These are phyloP conservation scores for Halichoeres trimaculatus DNA, from an alignment of 2,113 vertebrate species.

Conservation along the genomic window DNA sequence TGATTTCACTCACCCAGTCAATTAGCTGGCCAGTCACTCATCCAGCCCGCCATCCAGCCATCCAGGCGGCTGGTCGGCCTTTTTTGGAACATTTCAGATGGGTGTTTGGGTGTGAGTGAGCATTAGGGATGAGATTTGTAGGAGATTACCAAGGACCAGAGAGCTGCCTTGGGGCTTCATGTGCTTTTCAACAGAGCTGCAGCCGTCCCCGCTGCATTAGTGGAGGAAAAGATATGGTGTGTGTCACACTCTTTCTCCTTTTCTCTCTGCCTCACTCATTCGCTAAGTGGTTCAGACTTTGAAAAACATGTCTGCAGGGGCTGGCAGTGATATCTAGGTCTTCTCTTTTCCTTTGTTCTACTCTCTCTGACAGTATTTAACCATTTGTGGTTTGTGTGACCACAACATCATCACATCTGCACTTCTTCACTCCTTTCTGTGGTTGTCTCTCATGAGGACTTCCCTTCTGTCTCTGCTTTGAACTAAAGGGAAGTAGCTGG, in stretches of 20 bases:
- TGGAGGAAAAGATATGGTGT: constrained; percentile 43
- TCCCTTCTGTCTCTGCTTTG: constrained; percentile 9
- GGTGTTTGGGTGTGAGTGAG: constrained; percentile 73
- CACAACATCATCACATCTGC: constrained; percentile 8
- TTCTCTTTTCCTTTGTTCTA: constrained; percentile 20
- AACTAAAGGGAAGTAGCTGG: constrained; percentile 31
- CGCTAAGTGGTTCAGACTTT: constrained; percentile 64
- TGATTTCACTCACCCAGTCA: constrained; percentile 69
- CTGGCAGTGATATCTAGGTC: constrained; percentile 52
- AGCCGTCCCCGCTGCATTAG: constrained; percentile 58
- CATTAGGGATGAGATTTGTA: constrained; percentile 69
- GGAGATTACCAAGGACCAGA: constrained; percentile 68
- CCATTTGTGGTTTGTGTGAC: constrained; percentile 26
- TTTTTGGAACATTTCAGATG: constrained; percentile 55
- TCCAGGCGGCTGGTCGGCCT: constrained; percentile 25
- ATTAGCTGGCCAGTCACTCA: constrained; percentile 48
- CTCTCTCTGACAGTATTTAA: constrained; percentile 14
- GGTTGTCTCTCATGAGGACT: constrained; percentile 22
- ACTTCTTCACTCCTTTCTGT: constrained; percentile 1
- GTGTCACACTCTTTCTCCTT: constrained; percentile 23
- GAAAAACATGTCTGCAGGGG: constrained; percentile 59
- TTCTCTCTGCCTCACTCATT: constrained; percentile 27
- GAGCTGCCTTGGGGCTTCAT: constrained; percentile 58
- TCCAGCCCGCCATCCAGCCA: constrained; percentile 35
- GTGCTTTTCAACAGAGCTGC: constrained; percentile 53